Evolutionary conservation across 1,140 invertebrate species (phyloP).

Genomic region (Drosophila azteca): DNA sequence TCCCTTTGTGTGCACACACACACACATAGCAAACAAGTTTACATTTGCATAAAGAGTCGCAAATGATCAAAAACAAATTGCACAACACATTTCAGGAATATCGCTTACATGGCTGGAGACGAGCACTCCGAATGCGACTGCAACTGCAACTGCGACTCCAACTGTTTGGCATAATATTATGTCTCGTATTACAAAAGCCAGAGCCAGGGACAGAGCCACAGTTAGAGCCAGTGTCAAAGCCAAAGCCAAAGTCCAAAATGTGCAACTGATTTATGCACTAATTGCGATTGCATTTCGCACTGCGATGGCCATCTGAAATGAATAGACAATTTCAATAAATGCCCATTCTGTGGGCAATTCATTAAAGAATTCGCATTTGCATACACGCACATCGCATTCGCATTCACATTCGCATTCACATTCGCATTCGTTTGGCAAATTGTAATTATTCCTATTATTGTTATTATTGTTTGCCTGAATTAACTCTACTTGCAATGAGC

Average conservation of each 20-base stretch:
- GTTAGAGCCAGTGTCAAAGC: no score
- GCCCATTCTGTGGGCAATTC: neutral
- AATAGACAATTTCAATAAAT: conserved; percentile 19
- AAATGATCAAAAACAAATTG: conserved; percentile 33
- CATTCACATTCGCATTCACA: no score
- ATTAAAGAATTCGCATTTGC: conserved; percentile 14
- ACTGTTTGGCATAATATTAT: conserved; percentile 15
- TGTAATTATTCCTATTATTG: no score
- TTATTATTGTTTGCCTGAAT: no score
- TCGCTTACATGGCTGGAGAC: no score
- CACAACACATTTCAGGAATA: neutral
- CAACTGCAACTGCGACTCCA: no score
- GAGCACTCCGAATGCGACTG: no score
- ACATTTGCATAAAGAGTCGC: conserved; percentile 34
- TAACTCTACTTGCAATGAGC: no score
- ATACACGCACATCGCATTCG: no score
- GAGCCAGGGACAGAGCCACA: no score
- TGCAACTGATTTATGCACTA: conserved; percentile 41
- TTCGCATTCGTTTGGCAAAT: no score
- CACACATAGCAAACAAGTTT: conserved; percentile 7
- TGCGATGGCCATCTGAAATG: conserved; percentile 29
- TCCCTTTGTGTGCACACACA: no score
- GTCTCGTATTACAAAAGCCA: conserved; percentile 26
- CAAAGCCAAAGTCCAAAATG: neutral
- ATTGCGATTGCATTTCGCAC: conserved; percentile 6